These are phyloP conservation scores for Drosophila obscura DNA, from an alignment of 1,140 invertebrate species.

Conservation along the genomic window DNA sequence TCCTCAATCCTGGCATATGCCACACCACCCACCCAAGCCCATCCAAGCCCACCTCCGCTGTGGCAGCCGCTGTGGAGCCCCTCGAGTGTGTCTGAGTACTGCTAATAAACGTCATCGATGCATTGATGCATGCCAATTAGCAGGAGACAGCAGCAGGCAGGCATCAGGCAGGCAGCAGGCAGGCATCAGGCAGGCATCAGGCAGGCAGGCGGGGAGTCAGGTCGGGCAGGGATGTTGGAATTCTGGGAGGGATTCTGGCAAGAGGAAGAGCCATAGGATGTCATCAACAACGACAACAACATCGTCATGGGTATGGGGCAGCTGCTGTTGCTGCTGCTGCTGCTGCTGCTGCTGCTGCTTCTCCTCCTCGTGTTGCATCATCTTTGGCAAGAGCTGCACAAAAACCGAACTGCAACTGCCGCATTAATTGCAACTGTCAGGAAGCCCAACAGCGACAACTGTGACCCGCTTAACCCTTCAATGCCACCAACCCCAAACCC, in stretches of 20 bases:
- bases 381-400: slow-evolving; percentile 63
- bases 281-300: neutral
- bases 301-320: slow-evolving; percentile 29
- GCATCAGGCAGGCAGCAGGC: neutral
- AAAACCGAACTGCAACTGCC: slow-evolving; percentile 60
- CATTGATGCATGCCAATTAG: slow-evolving; percentile 80
- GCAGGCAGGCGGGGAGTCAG: too few species aligned
- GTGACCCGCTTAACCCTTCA: slow-evolving; percentile 52
- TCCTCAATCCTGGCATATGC: slow-evolving; percentile 10
- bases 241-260: slow-evolving; percentile 1
- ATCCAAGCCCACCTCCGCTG: too few species aligned
- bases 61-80: slow-evolving; percentile 4
- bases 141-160: slow-evolving; percentile 34
- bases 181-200: neutral
- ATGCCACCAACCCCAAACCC: neutral
- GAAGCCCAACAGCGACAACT: slow-evolving; percentile 28
- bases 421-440: slow-evolving; percentile 80
- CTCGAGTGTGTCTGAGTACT: slow-evolving; percentile 63
- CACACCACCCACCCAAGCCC: neutral
- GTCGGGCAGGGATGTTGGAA: neutral
- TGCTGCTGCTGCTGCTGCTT: neutral
- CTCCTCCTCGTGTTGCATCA: slow-evolving; percentile 35
- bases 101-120: slow-evolving; percentile 81
- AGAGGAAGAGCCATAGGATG: slow-evolving; percentile 4
- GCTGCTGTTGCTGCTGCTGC: neutral